Base-by-base conservation (phyloP, 2,888 invertebrate genomes). In the Iselma pallidipennis region DNA sequence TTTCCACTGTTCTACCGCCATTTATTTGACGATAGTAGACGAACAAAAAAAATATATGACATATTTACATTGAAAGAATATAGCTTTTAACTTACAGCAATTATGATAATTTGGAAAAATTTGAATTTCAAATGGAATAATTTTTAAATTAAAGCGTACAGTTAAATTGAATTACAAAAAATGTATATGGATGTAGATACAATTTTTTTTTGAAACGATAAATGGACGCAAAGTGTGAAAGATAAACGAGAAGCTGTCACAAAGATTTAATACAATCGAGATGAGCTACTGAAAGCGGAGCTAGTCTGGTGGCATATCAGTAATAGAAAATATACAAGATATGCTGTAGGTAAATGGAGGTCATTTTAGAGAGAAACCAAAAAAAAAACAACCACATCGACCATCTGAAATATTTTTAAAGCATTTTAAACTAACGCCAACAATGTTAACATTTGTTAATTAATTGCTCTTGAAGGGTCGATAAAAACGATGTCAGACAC, bases 31-130 rank as follows among this genome's bases (percentile, higher is more conserved):
- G 45, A 45, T 45, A n/a, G 21, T 21, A 7, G 10, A 4, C 3
- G 7, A 29, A 42, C 7, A 19, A 21, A 45, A 45, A 45, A 45
- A 3, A 19, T 45, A n/a, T n/a, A 21, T 12, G 45, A 45, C 45
- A 45, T 45, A 45, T 45, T 45, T 21, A 19, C 45, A 45, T 45
- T 45, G 45, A 45, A 45, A 45, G 45, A 45, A 19, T 45, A 19
- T 45, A 45, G 21, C 45, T 45, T 45, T 21, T 21, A 45, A 45
- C 45, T 45, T 16, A 10, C 21, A 45, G 45, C 45, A 45, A 45
- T 45, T 45, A 45, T 45, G 45, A 45, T 45, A 45, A 45, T 45
- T 45, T 7, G 6, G 2, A 1, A 10, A 10, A 21, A 45, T 45
- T 45, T 45, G 45, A 45, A 45, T 21, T 45, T 45, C 45, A 45